Conservation (phyloP, 2,797 vertebrate species). For the Sebastes steindachneri region DNA sequence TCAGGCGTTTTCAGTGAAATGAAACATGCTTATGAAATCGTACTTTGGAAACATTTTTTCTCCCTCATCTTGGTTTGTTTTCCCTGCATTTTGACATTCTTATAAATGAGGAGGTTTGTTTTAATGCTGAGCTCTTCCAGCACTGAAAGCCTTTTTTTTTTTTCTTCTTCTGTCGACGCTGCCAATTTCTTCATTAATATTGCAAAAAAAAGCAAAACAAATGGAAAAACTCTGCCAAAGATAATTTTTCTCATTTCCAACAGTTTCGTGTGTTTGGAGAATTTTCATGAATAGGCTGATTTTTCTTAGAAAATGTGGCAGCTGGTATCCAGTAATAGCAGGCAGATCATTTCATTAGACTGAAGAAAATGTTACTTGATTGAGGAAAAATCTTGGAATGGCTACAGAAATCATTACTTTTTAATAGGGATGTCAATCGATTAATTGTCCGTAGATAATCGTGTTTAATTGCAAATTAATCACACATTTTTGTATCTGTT, state of each 20-base stretch:
- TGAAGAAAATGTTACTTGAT: background rate
- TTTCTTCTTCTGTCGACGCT: background rate
- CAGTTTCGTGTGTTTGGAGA: background rate
- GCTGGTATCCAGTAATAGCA: background rate
- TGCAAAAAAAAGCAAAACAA: conserved; percentile 1
- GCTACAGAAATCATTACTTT: background rate
- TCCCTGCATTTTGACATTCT: conserved; percentile 18
- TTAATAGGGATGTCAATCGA: too few species aligned
- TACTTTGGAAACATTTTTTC: conserved; percentile 27
- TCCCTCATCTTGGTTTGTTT: conserved; percentile 42
- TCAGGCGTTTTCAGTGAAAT: conserved; percentile 15
- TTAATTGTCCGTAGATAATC: too few species aligned
- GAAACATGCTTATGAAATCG: conserved; percentile 26
- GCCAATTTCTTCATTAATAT: conserved; percentile 12
- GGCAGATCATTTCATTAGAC: background rate
- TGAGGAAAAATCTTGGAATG: background rate
- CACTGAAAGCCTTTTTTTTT: background rate
- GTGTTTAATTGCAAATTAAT: too few species aligned
- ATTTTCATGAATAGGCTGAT: background rate
- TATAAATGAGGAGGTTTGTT: conserved; percentile 46
- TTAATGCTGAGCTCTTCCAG: conserved; percentile 10
- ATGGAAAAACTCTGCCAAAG: background rate
- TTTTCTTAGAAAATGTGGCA: background rate
- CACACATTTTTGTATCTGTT: too few species aligned
- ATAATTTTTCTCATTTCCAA: conserved; percentile 18